Percentiles rank a stretch among this genome's conserved stretches.
Conservation (phyloP, 2,888 invertebrate genomes). For the Julus scanicus region DNA sequence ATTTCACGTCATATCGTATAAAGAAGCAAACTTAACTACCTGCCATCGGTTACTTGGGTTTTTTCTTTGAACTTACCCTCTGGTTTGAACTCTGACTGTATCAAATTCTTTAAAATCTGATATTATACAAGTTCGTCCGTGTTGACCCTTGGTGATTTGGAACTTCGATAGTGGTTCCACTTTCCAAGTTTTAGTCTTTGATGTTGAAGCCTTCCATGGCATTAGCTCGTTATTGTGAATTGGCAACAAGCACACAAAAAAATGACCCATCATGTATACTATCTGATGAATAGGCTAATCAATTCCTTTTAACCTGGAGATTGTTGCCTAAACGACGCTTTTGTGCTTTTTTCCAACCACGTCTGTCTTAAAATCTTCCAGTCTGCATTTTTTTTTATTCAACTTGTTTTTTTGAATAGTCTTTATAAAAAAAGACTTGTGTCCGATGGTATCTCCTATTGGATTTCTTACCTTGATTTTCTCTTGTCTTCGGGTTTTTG, state of each 20-base stretch:
- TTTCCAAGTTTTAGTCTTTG: background rate
- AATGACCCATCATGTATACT: background rate
- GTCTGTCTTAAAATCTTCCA: background rate
- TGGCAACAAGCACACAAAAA: background rate
- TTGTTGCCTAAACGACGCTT: conserved; percentile 36
- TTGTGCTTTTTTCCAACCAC: background rate
- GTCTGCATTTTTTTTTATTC: background rate
- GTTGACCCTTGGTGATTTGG: background rate
- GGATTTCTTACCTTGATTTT: conserved; percentile 28
- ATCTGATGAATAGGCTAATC: conserved; percentile 30
- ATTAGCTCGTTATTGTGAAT: conserved; percentile 16
- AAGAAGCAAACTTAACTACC: no score
- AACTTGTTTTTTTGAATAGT: conserved; percentile 4
- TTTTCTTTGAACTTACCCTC: background rate
- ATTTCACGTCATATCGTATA: no score
- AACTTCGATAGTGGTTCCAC: background rate
- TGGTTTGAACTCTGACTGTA: background rate
- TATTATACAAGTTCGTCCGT: background rate
- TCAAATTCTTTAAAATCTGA: background rate
- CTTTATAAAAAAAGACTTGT: background rate
- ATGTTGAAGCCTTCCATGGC: conserved; percentile 12
- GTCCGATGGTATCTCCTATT: conserved; percentile 25
- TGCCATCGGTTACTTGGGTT: background rate
- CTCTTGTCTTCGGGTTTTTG: background rate
- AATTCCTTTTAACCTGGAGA: conserved; percentile 26